Percentiles rank a stretch among this genome's conserved stretches.
Conservation (phyloP, 2,797 vertebrate genomes). For the Fundulus diaphanus region DNA sequence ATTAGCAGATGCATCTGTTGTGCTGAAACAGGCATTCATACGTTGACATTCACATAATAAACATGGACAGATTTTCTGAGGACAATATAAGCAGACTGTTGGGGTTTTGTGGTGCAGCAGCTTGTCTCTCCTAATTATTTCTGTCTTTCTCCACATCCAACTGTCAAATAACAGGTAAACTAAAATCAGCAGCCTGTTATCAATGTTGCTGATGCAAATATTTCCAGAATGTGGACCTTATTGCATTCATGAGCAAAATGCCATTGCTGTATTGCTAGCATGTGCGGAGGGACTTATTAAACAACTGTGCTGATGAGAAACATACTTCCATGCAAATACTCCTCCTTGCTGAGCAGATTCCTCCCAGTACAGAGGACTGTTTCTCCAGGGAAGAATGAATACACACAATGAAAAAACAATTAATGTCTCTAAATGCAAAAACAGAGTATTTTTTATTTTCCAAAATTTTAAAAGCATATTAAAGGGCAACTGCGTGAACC, state of each 20-base stretch:
- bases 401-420: too few relatives aligned
- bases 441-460: background rate
- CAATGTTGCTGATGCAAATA: conserved; percentile 6
- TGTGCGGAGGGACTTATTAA: conserved; percentile 8
- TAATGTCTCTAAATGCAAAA: background rate
- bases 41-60: conserved; percentile 32
- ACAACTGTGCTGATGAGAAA: conserved; percentile 18
- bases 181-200: conserved; percentile 22
- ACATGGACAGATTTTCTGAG: conserved; percentile 8
- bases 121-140: conserved; percentile 42
- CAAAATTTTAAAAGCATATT: background rate
- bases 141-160: conserved; percentile 12
- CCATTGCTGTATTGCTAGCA: conserved; percentile 13
- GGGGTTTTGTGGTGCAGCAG: background rate
- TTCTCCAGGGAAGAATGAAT: conserved; percentile 40
- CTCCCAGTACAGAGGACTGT: background rate
- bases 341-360: background rate
- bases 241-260: conserved; percentile 26
- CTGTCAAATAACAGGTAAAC: conserved; percentile 25
- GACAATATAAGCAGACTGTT: conserved; percentile 21
- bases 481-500: background rate
- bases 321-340: background rate
- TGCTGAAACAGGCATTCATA: conserved; percentile 27
- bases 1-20: conserved; percentile 24
- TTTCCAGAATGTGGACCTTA: conserved; percentile 22